phyloP scores from a whole-genome alignment of 2,888 invertebrate genomes.

The Iselma pallidipennis region DNA sequence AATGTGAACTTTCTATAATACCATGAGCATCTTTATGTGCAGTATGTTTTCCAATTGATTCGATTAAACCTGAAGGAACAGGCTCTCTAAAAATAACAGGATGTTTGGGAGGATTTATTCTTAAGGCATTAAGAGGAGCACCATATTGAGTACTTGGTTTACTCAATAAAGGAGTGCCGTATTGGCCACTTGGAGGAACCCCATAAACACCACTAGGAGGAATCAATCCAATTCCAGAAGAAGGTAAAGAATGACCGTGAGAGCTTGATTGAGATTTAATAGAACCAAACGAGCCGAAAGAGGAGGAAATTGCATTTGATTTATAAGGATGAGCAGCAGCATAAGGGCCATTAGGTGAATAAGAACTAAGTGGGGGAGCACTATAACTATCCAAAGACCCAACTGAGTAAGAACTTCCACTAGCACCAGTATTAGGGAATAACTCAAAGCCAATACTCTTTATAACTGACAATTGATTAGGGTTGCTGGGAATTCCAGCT shows the following conservation, averaged over 20 bases:
- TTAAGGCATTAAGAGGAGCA: constrained; percentile 47
- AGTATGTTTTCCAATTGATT: constrained; percentile 67
- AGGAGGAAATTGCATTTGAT: constrained; percentile 41
- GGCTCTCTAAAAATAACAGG: constrained; percentile 77
- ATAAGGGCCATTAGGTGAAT: constrained; percentile 51
- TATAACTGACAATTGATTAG: constrained; percentile 48
- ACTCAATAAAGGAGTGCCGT: constrained; percentile 52
- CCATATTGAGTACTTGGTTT: constrained; percentile 43
- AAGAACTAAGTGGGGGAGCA: constrained; percentile 48
- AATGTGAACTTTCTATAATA: constrained; percentile 58
- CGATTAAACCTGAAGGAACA: constrained; percentile 70
- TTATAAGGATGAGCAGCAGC: constrained; percentile 51
- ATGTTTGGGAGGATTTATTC: constrained; percentile 59
- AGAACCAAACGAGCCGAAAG: constrained; percentile 25
- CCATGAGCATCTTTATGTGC: constrained; percentile 66
- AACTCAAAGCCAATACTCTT: constrained; percentile 57
- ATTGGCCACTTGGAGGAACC: constrained; percentile 60
- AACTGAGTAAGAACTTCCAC: constrained; percentile 10
- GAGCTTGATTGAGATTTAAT: constrained; percentile 14
- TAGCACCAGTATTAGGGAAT: constrained; percentile 33
- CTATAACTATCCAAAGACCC: constrained; percentile 41
- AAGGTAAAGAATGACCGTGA: constrained; percentile 30
- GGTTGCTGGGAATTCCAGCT: constrained; percentile 29
- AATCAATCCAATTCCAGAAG: constrained; percentile 55
- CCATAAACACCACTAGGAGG: constrained; percentile 67